phyloP scores from a whole-genome alignment of 2,113 vertebrate genomes.

The Ammodytes marinus region DNA sequence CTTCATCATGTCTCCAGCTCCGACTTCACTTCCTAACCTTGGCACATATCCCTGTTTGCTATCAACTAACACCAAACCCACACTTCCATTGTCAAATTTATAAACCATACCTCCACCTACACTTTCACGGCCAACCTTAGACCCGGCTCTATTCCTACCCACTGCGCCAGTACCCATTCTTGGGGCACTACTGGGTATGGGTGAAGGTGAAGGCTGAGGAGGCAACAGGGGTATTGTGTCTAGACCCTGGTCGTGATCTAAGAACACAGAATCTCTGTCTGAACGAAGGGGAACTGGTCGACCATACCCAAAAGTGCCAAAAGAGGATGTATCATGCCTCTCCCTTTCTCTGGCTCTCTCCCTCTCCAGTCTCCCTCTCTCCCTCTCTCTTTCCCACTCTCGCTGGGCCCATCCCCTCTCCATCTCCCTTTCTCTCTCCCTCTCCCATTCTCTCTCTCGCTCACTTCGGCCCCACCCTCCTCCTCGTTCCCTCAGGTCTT shows the following conservation, averaged over 20 bases:
- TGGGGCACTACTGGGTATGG: conserved; percentile 73
- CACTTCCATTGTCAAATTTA: conserved; percentile 63
- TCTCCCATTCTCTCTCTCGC: conserved; percentile 73
- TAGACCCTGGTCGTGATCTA: conserved; percentile 76
- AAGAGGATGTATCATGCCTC: conserved; percentile 68
- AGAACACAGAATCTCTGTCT: conserved; percentile 78
- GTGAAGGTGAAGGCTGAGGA: conserved; percentile 75
- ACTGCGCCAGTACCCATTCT: conserved; percentile 79
- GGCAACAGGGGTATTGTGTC: conserved; percentile 82
- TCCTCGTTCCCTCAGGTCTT: conserved; percentile 72
- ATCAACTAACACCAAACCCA: conserved; percentile 61
- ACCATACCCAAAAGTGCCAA: conserved; percentile 78
- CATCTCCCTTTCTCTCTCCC: conserved; percentile 75
- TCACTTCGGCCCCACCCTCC: conserved; percentile 73
- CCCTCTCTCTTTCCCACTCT: conserved; percentile 76
- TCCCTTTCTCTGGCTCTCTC: conserved; percentile 77
- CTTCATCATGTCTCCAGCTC: conserved; percentile 52
- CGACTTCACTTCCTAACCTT: conserved; percentile 51
- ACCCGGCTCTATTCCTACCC: conserved; percentile 75
- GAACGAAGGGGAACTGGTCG: conserved; percentile 70
- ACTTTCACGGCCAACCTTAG: conserved; percentile 67
- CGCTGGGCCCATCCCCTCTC: conserved; percentile 80
- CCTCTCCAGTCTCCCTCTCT: conserved; percentile 75
- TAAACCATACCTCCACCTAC: conserved; percentile 50
- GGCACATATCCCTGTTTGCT: conserved; percentile 65